Base-by-base conservation (phyloP, 2,888 invertebrate species). In the Candidula unifasciata region DNA sequence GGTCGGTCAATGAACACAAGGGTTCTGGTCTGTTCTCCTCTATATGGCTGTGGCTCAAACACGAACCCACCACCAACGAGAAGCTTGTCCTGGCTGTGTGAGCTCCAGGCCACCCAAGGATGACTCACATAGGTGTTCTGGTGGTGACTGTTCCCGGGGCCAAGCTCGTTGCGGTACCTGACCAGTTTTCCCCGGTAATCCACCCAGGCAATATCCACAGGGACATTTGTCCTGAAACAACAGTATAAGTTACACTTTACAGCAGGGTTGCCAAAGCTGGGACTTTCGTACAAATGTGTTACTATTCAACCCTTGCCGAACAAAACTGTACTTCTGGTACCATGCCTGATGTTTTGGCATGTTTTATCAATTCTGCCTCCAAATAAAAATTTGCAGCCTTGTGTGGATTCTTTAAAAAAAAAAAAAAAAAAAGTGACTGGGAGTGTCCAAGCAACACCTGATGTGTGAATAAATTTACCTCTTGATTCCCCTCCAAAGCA, bases 41-140 rank as follows among this genome's bases (percentile, higher is more conserved):
- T 18, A 64, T 73, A 83, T 35, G 79, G 71, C 64, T 66, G 21
- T 6, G 83, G 83, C 2, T 73, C 27, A 60, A 73, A 83, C 33
- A 83, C 73, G 44, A 60, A 57, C 44, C 57, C 57, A 8, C 77
- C 69, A 10, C 69, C 73, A 64, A 83, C 27, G n/a, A 27, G n/a
- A 60, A 60, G 73, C 10, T 73, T 79, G 27, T 83, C 79, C 57
- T 71, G 52, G 3, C 79, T 79, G 21, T 79, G 44, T 24, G 83
- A 79, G 44, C 71, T 44, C 83, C 83, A 83, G 0, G 83, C 83
- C 44, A 79, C 52, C 83, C 83, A 83, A 2, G 83, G 83, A 33
- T 83, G 83, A 35, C 79, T 73, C 27, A 64, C 27, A 44, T 21
- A 83, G 44, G 83, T 83, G 44, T 83, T 79, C 64, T 57, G 83